Evolutionary conservation across 2,113 vertebrate genomes (phyloP).

Genomic region (Pseudolaguvia tuberculata): DNA sequence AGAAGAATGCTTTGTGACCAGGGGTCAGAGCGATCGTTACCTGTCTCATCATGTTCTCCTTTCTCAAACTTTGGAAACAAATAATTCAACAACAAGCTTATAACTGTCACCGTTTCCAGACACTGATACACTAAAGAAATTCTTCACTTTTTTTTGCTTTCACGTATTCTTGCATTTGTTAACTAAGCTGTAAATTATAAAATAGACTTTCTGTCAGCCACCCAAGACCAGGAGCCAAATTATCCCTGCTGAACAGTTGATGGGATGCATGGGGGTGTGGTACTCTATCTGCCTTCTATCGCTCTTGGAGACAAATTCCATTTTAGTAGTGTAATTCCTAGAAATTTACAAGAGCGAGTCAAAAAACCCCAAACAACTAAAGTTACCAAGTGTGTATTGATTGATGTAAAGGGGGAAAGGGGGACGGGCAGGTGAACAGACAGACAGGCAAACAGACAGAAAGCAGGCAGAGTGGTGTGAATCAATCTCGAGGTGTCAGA

Average conservation of each 20-base stretch:
- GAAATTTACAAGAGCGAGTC: background rate
- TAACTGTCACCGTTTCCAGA: background rate
- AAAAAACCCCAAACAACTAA: background rate
- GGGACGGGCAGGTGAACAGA: too few relatives aligned
- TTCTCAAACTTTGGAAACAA: background rate
- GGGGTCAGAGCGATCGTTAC: slow-evolving; percentile 27
- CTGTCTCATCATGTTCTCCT: slow-evolving; percentile 35
- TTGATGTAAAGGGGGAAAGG: background rate
- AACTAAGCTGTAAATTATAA: background rate
- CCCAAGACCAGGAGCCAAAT: too few relatives aligned
- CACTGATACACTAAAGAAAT: background rate
- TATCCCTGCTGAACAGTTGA: background rate
- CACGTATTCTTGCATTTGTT: background rate
- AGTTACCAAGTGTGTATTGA: background rate
- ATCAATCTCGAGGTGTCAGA: too few relatives aligned
- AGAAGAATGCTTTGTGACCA: slow-evolving; percentile 2
- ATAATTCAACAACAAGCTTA: slow-evolving; percentile 13
- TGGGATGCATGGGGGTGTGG: background rate
- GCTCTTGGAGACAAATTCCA: background rate
- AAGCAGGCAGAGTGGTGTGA: too few relatives aligned
- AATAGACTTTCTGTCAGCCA: background rate
- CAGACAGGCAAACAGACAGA: too few relatives aligned
- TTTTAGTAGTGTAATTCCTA: background rate
- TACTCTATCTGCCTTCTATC: background rate
- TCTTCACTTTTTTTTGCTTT: background rate